phyloP scores from a whole-genome alignment of 2,113 vertebrate genomes.

The Sylvilagus bachmani region DNA sequence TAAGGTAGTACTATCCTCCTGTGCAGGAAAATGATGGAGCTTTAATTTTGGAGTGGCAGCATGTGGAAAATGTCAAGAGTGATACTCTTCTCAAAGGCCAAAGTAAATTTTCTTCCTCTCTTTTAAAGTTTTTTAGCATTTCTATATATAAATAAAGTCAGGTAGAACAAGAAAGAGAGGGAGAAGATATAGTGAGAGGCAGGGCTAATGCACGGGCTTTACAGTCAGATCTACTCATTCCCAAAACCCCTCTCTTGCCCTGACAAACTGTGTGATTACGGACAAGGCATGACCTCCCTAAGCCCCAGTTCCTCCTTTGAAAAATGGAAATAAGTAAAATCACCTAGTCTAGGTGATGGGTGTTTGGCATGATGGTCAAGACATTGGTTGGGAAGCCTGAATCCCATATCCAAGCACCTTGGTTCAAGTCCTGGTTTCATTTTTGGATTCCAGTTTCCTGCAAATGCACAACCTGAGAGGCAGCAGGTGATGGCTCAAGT shows the following conservation, averaged over 20 bases:
- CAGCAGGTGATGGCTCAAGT: too few relatives aligned
- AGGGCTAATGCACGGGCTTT: background rate
- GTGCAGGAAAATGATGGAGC: background rate
- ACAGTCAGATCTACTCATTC: background rate
- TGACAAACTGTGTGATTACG: background rate
- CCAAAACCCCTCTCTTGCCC: background rate
- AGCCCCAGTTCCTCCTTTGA: background rate
- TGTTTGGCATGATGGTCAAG: too few relatives aligned
- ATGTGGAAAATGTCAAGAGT: background rate
- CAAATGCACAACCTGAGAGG: too few relatives aligned
- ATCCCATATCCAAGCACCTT: too few relatives aligned
- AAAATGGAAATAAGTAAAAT: slow-evolving; percentile 25
- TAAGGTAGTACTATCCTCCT: background rate
- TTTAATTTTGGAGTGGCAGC: background rate
- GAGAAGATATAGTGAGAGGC: background rate
- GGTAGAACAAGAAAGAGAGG: background rate
- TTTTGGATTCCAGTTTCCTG: too few relatives aligned
- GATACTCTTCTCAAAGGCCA: background rate
- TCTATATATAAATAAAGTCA: background rate
- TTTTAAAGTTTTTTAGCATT: background rate
- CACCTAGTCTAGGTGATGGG: background rate
- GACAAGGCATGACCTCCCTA: background rate
- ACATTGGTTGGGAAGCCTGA: too few relatives aligned
- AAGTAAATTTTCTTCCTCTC: background rate
- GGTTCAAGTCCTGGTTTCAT: too few relatives aligned